These are phyloP conservation scores for Byasa hedistus DNA, from an alignment of 2,888 invertebrate species.

Conservation along the genomic window DNA sequence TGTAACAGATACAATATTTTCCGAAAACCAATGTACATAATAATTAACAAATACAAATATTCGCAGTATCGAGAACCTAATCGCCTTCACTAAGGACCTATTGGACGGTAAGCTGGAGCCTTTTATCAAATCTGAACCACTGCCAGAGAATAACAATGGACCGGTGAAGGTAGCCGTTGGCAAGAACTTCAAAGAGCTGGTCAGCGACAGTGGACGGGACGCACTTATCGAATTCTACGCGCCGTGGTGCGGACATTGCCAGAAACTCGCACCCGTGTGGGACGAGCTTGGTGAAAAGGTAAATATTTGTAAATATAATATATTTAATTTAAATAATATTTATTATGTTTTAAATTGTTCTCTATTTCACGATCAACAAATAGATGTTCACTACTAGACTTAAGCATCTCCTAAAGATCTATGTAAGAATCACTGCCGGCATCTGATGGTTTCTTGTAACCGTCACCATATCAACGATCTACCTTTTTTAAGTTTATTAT, in stretches of 20 bases:
- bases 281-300: slow-evolving; percentile 95
- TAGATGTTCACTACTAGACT: too few relatives aligned
- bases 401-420: too few relatives aligned
- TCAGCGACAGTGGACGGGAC: slow-evolving; percentile 94
- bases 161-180: slow-evolving; percentile 95
- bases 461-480: too few relatives aligned
- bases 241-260: slow-evolving; percentile 99
- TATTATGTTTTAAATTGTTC: too few relatives aligned
- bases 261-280: slow-evolving; percentile 94
- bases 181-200: slow-evolving; percentile 97
- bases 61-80: slow-evolving; percentile 88
- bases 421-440: too few relatives aligned
- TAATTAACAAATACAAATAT: slow-evolving; percentile 15
- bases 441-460: too few relatives aligned
- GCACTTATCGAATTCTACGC: slow-evolving; percentile 99
- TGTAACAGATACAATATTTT: not conserved
- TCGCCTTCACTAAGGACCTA: slow-evolving; percentile 91
- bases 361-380: too few relatives aligned
- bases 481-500: too few relatives aligned
- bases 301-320: too few relatives aligned
- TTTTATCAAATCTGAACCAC: slow-evolving; percentile 95
- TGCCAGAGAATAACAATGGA: slow-evolving; percentile 91
- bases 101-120: slow-evolving; percentile 91
- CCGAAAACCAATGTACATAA: slow-evolving; percentile 36
- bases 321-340: too few relatives aligned